phyloP scores from a whole-genome alignment of 2,113 vertebrate species.

The Cichladusa arquata region DNA sequence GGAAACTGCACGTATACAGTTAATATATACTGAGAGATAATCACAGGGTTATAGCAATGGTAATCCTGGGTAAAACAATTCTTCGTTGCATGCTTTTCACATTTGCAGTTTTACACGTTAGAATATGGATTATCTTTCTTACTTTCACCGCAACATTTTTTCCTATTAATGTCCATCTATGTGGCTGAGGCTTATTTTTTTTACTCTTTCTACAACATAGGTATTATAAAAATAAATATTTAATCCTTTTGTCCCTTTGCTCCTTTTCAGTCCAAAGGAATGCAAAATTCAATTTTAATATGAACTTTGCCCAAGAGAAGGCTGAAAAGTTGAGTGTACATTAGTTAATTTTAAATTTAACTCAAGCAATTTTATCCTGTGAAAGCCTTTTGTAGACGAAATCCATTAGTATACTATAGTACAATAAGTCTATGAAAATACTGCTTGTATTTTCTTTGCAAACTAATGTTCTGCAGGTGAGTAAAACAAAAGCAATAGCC shows the following conservation, averaged over 20 bases:
- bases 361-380: not conserved
- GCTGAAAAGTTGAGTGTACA: not conserved
- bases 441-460: not conserved
- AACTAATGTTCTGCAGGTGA: not conserved
- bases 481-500: not conserved
- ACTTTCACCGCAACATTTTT: not conserved
- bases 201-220: not conserved
- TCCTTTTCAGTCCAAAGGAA: not conserved
- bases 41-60: not conserved
- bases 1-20: not conserved
- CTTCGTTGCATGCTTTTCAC: not conserved
- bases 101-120: not conserved
- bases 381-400: not conserved
- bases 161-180: not conserved
- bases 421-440: not conserved
- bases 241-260: not conserved
- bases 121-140: not conserved
- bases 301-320: not conserved
- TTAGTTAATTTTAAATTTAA: not conserved
- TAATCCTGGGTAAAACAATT: not conserved
- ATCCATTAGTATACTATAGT: not conserved
- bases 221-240: not conserved
- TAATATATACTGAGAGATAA: not conserved
- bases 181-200: not conserved
- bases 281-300: not conserved